phyloP scores from a whole-genome alignment of 2,888 invertebrate species.

The Rhagophthalmus giganteus region DNA sequence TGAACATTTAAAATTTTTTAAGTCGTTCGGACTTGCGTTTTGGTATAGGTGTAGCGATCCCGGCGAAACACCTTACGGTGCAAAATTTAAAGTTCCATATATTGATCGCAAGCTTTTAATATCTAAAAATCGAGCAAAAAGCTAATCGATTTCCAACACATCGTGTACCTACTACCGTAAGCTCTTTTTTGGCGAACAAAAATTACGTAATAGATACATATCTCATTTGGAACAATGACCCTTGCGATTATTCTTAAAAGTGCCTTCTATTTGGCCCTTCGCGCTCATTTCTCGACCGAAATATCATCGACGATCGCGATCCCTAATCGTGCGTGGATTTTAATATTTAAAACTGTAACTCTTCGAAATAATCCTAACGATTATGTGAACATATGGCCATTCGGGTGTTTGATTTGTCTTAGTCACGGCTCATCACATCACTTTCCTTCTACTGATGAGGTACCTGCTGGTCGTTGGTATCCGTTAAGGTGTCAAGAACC shows the following conservation, averaged over 20 bases:
- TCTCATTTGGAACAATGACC: slow-evolving; percentile 7
- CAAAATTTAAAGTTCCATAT: too few species aligned
- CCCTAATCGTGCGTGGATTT: neutral
- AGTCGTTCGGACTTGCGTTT: neutral
- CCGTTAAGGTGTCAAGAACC: slow-evolving; percentile 21
- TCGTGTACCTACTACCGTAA: slow-evolving; percentile 3
- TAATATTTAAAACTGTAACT: neutral
- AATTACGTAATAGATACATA: neutral
- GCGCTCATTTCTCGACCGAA: neutral
- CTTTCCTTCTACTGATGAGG: slow-evolving; percentile 14
- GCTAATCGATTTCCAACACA: neutral
- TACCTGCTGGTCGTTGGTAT: slow-evolving; percentile 14
- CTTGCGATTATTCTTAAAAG: neutral
- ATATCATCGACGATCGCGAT: neutral
- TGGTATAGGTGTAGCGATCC: neutral
- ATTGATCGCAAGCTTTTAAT: too few species aligned
- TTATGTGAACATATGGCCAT: slow-evolving; percentile 21
- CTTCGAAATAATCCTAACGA: slow-evolving; percentile 2
- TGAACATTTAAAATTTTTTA: neutral
- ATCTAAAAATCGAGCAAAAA: neutral
- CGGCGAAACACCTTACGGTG: neutral
- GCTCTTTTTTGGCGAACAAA: slow-evolving; percentile 4
- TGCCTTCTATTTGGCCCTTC: neutral
- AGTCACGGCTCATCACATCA: slow-evolving; percentile 35
- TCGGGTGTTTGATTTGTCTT: slow-evolving; percentile 34